phyloP scores from a whole-genome alignment of 2,797 vertebrate species.

The Arremon brunneinucha region DNA sequence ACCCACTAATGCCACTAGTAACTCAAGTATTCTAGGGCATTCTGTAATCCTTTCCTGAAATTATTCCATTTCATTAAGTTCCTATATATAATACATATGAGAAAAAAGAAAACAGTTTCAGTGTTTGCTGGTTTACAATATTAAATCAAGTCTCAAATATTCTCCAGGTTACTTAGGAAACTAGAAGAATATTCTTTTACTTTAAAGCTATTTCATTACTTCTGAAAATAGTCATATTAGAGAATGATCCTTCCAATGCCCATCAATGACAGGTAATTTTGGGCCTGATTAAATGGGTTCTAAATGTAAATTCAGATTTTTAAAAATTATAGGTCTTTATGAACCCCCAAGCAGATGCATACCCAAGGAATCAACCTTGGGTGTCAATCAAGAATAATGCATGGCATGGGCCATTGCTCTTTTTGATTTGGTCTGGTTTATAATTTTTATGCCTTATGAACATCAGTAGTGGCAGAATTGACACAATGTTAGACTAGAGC shows the following conservation, averaged over 20 bases:
- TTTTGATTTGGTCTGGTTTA: not conserved
- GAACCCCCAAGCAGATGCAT: not conserved
- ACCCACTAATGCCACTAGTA: not conserved
- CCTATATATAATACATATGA: not conserved
- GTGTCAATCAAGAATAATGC: not conserved
- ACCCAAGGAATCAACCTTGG: not conserved
- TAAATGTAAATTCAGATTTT: not conserved
- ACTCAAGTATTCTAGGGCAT: not conserved
- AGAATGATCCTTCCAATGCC: not conserved
- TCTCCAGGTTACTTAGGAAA: not conserved
- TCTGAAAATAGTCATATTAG: not conserved
- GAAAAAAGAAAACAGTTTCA: not conserved
- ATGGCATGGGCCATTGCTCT: not conserved
- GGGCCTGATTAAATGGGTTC: not conserved
- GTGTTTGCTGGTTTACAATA: not conserved
- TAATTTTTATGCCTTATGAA: slow-evolving; percentile 21
- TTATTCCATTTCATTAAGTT: not conserved
- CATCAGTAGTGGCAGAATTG: slow-evolving; percentile 35
- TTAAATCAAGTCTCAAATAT: not conserved
- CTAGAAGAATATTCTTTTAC: not conserved
- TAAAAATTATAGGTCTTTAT: not conserved
- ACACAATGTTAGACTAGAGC: not conserved
- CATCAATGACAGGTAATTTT: not conserved
- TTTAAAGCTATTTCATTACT: not conserved
- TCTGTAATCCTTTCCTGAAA: not conserved